Evolutionary conservation across 1,140 invertebrate species (phyloP), one percentile per base, ranked within the genome.

Genomic region (Artemia franciscana): DNA sequence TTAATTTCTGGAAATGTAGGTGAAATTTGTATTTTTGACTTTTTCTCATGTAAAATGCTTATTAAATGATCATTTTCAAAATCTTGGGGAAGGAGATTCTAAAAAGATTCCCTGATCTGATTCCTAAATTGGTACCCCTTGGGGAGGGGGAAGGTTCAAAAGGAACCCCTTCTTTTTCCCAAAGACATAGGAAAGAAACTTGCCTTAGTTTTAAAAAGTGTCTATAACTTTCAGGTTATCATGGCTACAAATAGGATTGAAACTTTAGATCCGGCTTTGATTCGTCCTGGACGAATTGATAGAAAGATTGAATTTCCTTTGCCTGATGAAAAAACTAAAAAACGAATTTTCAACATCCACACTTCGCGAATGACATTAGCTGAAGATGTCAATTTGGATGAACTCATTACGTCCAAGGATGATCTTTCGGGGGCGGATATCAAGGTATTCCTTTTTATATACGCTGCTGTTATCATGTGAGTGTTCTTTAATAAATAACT

Each of bases 221-320:
- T n/a, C n/a, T n/a, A n/a, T n/a, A n/a, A 51, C 12, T 51, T 51
- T 18, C 73, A 91, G 84, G 92, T 97, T 56, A 88, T 99, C 25
- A 99, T 99, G 96, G 96, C 96, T 12, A 99, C 96, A 30, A 99
- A 99, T 74, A 81, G 96, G 69, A 99, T 99, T 73, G 96, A 99
- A 77, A 98, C 95, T 4, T 75, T 99, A 39, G 96, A 99, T 78
- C 96, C 96, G 39, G 96, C 96, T 39, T 77, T 99, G 2, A 99
- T 99, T 73, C 82, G 96, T 71, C 95, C 96, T 21, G 96, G 96
- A 59, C 83, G 96, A 74, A 99, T 99, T 70, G 96, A 99, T 76
- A 80, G 96, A 59, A 99, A 99, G 76, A 99, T 99, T 66, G 96
- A 99, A 75, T 99, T 99, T 71, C 96, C 96, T 4, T 75, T 99